Percentiles rank a stretch among this genome's conserved stretches.
Conservation (phyloP, 2,888 invertebrate genomes). For the Mesorhabditis spiculigera region DNA sequence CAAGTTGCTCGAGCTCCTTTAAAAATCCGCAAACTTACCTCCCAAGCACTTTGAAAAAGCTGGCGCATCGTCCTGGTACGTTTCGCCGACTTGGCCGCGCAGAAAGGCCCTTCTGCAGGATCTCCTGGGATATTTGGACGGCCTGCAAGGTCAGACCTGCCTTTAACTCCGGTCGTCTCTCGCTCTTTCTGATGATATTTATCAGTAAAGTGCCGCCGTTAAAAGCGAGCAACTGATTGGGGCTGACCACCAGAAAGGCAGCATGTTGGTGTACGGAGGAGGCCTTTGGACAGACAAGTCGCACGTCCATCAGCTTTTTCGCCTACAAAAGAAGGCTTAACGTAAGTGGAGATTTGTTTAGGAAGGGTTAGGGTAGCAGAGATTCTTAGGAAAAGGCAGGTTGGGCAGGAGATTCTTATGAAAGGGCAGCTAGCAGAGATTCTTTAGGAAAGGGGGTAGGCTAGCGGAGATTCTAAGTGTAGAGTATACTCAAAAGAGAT, state of each 20-base stretch:
- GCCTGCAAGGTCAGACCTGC: slow-evolving; percentile 18
- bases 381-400: too few species aligned
- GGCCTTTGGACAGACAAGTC: slow-evolving; percentile 32
- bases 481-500: too few species aligned
- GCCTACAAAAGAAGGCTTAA: slow-evolving; percentile 12
- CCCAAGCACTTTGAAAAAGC: slow-evolving; percentile 19
- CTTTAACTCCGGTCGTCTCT: too few species aligned
- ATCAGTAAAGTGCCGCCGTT: slow-evolving; percentile 37
- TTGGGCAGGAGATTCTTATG: too few species aligned
- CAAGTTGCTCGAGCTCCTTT: too few species aligned
- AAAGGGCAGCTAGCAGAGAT: neutral
- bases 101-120: slow-evolving; percentile 40
- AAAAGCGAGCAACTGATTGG: slow-evolving; percentile 34
- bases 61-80: slow-evolving; percentile 11
- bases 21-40: slow-evolving; percentile 12
- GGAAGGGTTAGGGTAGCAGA: neutral
- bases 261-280: slow-evolving; percentile 30
- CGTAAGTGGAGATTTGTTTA: neutral
- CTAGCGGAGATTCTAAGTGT: too few species aligned
- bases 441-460: too few species aligned
- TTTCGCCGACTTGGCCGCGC: slow-evolving; percentile 26
- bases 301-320: slow-evolving; percentile 39
- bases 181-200: slow-evolving; percentile 34
- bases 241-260: slow-evolving; percentile 40
- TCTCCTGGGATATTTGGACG: slow-evolving; percentile 40